Evolutionary conservation across 2,888 invertebrate species (phyloP).

Genomic region (Cephus sareptanus): DNA sequence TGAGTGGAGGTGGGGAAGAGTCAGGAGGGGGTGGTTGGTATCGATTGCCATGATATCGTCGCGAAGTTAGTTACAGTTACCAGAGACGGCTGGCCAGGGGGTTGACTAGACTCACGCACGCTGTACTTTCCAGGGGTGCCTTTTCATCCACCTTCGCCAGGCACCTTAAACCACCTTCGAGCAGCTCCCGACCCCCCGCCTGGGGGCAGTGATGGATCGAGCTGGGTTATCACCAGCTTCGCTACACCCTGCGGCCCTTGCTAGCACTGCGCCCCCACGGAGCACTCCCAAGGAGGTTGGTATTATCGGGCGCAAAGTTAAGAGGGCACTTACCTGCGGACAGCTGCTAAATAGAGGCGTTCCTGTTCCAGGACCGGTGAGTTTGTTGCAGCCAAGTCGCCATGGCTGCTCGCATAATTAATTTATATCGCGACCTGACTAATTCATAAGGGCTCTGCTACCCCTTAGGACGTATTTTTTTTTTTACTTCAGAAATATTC

Average conservation of each 20-base stretch:
- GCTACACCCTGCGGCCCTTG: constrained; percentile 41
- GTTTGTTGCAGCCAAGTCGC: background rate
- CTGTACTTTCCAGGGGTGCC: constrained; percentile 32
- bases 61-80: constrained; percentile 27
- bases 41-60: constrained; percentile 44
- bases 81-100: constrained; percentile 11
- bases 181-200: constrained; percentile 31
- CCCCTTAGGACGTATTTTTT: background rate
- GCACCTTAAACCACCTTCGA: constrained; percentile 36
- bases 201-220: constrained; percentile 64
- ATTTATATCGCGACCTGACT: background rate
- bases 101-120: constrained; percentile 35
- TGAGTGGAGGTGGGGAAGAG: constrained; percentile 20
- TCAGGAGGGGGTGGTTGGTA: constrained; percentile 26
- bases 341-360: constrained; percentile 51
- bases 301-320: constrained; percentile 53
- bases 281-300: constrained; percentile 25
- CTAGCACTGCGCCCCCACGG: background rate
- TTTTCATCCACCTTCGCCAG: constrained; percentile 23
- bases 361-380: background rate
- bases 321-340: constrained; percentile 45
- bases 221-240: constrained; percentile 62
- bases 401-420: background rate
- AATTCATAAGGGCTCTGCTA: background rate
- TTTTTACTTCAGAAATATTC: background rate